Percentiles rank a stretch among this genome's conserved stretches.
Evolutionary conservation across 1,140 invertebrate genomes (phyloP).

Genomic region (Drosophila sp.): DNA sequence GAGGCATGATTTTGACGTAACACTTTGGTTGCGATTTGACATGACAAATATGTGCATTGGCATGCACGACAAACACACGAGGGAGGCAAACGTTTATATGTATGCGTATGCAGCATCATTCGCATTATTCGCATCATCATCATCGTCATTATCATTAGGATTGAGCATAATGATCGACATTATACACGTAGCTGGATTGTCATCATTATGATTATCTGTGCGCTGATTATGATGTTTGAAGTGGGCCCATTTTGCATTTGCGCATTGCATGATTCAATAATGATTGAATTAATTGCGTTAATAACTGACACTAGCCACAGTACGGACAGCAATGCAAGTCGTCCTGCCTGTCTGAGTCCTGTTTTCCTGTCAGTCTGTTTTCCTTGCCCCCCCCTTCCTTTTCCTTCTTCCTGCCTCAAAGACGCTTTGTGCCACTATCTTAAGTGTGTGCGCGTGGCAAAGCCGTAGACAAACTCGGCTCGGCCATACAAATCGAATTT

Average conservation of each 20-base stretch:
- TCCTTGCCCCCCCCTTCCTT: too few species aligned
- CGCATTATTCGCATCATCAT: constrained; percentile 53
- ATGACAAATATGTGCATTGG: constrained; percentile 83
- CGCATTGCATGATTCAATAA: constrained; percentile 84
- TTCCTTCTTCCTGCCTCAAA: constrained; percentile 50
- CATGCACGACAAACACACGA: constrained; percentile 62
- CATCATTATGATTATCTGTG: constrained; percentile 62
- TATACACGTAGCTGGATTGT: constrained; percentile 38
- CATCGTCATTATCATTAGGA: constrained; percentile 25
- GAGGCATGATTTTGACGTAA: constrained; percentile 71
- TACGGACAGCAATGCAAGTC: constrained; percentile 24
- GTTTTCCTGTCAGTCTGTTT: too few species aligned
- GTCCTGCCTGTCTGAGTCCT: constrained; percentile 36
- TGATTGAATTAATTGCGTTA: constrained; percentile 85
- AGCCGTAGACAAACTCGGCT: constrained; percentile 64
- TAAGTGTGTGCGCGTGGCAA: constrained; percentile 77
- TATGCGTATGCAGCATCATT: constrained; percentile 54
- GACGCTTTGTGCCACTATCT: constrained; percentile 75
- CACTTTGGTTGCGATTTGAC: constrained; percentile 83
- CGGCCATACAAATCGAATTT: constrained; percentile 74
- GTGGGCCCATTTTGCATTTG: constrained; percentile 75
- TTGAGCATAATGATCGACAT: constrained; percentile 23
- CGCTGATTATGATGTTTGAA: constrained; percentile 71
- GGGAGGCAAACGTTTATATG: constrained; percentile 44
- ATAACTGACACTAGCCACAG: constrained; percentile 82